These are phyloP conservation scores for Origma solitaria DNA, from an alignment of 2,113 vertebrate species.

Conservation along the genomic window DNA sequence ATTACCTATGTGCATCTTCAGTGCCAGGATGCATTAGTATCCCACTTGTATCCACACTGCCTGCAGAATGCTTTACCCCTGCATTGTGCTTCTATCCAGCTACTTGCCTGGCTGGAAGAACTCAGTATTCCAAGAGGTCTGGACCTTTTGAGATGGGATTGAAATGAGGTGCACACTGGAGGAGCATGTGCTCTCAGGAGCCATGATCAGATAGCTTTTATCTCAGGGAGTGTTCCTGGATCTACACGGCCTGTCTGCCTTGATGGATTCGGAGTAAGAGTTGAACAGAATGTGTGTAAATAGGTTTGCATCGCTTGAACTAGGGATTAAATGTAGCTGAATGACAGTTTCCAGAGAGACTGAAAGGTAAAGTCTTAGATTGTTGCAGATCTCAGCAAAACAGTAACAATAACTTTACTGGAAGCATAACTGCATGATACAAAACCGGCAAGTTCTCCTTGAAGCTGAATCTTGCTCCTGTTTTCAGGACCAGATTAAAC, in stretches of 20 bases:
- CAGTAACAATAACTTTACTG: neutral
- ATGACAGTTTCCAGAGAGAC: neutral
- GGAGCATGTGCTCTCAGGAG: rapidly evolving
- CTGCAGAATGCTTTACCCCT: neutral
- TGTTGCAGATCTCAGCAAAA: neutral
- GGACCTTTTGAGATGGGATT: neutral
- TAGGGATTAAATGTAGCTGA: neutral
- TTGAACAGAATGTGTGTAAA: neutral
- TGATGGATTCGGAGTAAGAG: neutral
- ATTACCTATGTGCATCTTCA: neutral
- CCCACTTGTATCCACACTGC: neutral
- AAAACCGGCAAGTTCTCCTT: neutral
- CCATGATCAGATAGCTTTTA: neutral
- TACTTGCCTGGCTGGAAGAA: neutral
- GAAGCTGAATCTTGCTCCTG: neutral
- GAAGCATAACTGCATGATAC: neutral
- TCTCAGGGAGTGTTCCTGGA: neutral
- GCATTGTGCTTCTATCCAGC: neutral
- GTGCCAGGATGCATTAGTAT: neutral
- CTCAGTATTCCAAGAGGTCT: neutral
- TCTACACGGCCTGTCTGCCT: neutral
- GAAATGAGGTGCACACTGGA: neutral
- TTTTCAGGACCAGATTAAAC: neutral
- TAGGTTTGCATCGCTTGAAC: neutral
- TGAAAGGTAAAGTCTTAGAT: neutral